Evolutionary conservation across 2,113 vertebrate genomes (phyloP), one percentile per base, ranked within the genome.

Genomic region (Hemichromis elongatus): DNA sequence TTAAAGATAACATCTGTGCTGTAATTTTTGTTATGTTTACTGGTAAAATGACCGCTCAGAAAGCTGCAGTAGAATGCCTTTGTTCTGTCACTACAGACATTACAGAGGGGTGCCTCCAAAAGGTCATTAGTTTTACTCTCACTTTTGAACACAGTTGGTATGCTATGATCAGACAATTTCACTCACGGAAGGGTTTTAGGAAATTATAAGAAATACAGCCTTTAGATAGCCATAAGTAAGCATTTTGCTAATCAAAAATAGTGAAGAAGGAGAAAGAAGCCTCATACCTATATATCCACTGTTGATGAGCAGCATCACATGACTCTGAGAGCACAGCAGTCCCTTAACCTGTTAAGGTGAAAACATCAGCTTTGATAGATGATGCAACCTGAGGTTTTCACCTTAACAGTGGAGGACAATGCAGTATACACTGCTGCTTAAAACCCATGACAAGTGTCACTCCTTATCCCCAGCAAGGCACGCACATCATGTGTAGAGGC

Each of bases 281-380:
- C 85, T 83, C 56, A 79, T 13, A 24, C 6, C 52, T 84, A 42
- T 55, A 33, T 81, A 70, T 8, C 40, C 47, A 42, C 59, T 63
- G 70, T 89, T 90, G 84, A 92, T 84, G 82, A 88, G 79, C 55
- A 18, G 70, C 45, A 75, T 61, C 77, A 84, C 77, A n/a, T 24
- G 42, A 18, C 14, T 75, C 40, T 85, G 91, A 90, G 91, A 87
- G 61, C 77, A 42, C 50, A 90, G 93, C 92, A 90, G 92, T 92
- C 88, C 47, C 14, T 84, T 63, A 21, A n/a, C n/a, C n/a, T 68
- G 77, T 56, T 12, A 3, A 61, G 73, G 79, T n/a, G 45, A 85
- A 73, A 86, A 70, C 4, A 35, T 86, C 83, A 30, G 42, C 81
- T 79, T 55, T 88, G 89, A 92, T 88, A 75, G 89, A 92, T 87